Percentiles rank a stretch among this genome's conserved stretches.
Conservation (phyloP, 2,888 invertebrate genomes). For the Sesia bembeciformis region DNA sequence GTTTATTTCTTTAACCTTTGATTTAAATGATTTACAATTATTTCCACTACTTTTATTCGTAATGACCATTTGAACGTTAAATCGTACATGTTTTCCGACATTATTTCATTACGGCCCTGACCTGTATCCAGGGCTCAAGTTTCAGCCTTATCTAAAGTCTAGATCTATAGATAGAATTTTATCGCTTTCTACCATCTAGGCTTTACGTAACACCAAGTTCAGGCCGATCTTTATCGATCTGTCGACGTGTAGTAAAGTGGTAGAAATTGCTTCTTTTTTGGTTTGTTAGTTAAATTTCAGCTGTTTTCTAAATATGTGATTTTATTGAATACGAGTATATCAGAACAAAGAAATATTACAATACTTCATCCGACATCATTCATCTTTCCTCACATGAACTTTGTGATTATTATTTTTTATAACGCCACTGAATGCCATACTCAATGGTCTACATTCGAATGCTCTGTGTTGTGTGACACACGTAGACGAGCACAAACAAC, state of each 20-base stretch:
- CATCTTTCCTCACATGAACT: too few relatives aligned
- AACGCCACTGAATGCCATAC: too few relatives aligned
- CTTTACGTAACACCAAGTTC: slow-evolving; percentile 46
- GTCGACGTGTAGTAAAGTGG: not conserved
- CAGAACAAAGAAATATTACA: too few relatives aligned
- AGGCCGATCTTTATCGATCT: slow-evolving; percentile 33
- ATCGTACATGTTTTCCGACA: slow-evolving; percentile 9
- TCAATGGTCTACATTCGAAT: too few relatives aligned
- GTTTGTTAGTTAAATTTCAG: too few relatives aligned
- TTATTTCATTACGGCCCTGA: slow-evolving; percentile 39
- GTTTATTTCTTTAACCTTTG: slow-evolving; percentile 16
- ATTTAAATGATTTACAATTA: slow-evolving; percentile 19
- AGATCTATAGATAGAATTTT: slow-evolving; percentile 42
- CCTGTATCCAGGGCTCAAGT: slow-evolving; percentile 43
- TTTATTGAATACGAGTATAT: too few relatives aligned
- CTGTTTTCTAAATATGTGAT: too few relatives aligned
- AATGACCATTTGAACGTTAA: slow-evolving; percentile 10
- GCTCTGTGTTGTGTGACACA: too few relatives aligned
- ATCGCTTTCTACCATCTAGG: slow-evolving; percentile 37
- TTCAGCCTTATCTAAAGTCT: slow-evolving; percentile 42
- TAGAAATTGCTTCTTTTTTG: too few relatives aligned
- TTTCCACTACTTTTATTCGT: slow-evolving; percentile 11
- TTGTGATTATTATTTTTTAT: too few relatives aligned
- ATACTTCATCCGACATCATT: too few relatives aligned
- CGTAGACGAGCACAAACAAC: too few relatives aligned